Base-by-base conservation (phyloP, 2,888 invertebrate species). In the Diploptera punctata region DNA sequence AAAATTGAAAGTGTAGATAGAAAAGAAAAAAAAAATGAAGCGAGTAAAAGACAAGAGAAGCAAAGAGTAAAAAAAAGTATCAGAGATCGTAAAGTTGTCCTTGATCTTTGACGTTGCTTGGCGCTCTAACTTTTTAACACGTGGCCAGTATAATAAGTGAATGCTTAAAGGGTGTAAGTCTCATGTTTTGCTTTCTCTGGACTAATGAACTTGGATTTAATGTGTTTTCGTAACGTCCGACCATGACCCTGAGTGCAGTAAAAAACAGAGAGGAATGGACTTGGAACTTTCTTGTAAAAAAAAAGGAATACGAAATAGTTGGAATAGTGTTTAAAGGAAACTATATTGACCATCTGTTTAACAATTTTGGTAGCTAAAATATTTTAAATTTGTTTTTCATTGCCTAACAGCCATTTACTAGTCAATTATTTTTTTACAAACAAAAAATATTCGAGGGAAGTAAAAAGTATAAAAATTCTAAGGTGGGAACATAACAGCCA, bases 11-110 rank as follows among this genome's bases (percentile, higher is more conserved):
- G 57, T 16, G 57, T n/a, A 57, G 26, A 57, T n/a, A 13, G 26
- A 57, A 57, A 13, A 29, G 10, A 21, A 10, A 57, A 57, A n/a
- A 57, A 29, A 18, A n/a, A 29, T 21, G 9, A 24, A n/a, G 31
- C 24, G 57, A 24, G 57, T 57, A 10, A 2, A 29, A 29, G 26
- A 24, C n/a, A 16, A 18, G 24, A 13, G 52, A 13, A 38, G 13
- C 13, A 38, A 13, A 47, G 33, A 47, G 18, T 47, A 47, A 47
- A 47, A n/a, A 47, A 47, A 16, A 65, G 18, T 26, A 65, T n/a
- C 65, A 19, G 19, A 43, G 65, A 65, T 65, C 65, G 65, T 65
- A 65, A 65, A 65, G 44, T 65, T 65, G 65, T 44, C 65, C 65
- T 65, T 65, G 65, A 44, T 65, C 47, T 65, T 26, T 65, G 65